Conservation (phyloP, 2,888 invertebrate species). For the Leucozona laternaria region DNA sequence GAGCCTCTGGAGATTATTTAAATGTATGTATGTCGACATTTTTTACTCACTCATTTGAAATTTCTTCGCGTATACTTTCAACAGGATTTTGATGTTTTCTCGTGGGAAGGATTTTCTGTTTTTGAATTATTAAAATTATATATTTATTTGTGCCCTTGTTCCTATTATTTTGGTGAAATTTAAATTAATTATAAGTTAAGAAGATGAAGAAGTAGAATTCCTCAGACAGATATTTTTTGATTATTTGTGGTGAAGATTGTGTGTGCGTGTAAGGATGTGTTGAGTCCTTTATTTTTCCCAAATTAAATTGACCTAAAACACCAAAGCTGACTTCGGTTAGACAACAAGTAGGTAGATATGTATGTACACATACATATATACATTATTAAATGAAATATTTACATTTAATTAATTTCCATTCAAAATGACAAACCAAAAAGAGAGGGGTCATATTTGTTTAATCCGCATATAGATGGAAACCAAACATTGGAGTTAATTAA, state of each 20-base stretch:
- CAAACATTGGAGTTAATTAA: conserved; percentile 66
- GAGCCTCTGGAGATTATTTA: not conserved
- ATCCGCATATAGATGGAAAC: conserved; percentile 54
- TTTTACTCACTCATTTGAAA: not conserved
- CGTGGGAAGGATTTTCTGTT: conserved; percentile 53
- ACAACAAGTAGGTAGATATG: not conserved
- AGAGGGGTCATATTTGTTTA: conserved; percentile 57
- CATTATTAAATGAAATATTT: conserved; percentile 43
- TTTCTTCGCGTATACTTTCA: not conserved
- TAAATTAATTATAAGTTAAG: not conserved
- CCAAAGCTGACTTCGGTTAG: conserved; percentile 14
- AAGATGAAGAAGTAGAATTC: conserved; percentile 11
- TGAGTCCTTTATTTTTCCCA: not conserved
- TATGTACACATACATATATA: too few species aligned
- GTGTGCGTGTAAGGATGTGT: not conserved
- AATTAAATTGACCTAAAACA: conserved; percentile 25
- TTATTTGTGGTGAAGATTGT: not conserved
- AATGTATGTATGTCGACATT: conserved; percentile 1
- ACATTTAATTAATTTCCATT: conserved; percentile 67
- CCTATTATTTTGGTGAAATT: conserved; percentile 28
- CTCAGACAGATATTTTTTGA: not conserved
- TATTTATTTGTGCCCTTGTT: conserved; percentile 27
- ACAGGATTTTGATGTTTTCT: not conserved
- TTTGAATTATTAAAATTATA: conserved; percentile 45
- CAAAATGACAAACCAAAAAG: conserved; percentile 21